Percentiles rank a stretch among this genome's conserved stretches.
These are phyloP conservation scores for Callospermophilus lateralis DNA, from an alignment of 2,113 vertebrate species.

Conservation along the genomic window DNA sequence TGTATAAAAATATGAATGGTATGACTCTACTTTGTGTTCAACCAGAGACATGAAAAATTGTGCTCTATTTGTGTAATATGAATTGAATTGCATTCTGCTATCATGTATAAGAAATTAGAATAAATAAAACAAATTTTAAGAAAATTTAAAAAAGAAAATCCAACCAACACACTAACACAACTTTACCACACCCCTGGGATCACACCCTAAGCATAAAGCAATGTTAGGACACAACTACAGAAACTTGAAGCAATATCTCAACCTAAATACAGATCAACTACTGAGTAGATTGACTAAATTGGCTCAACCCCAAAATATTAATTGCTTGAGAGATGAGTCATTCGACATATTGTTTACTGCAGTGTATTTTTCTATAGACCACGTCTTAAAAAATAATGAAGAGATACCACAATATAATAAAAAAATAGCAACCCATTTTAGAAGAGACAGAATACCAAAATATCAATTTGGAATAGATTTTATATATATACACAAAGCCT, in stretches of 20 bases:
- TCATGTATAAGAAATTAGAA: too few relatives aligned
- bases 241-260: background rate
- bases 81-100: too few relatives aligned
- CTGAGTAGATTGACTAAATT: background rate
- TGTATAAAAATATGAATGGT: too few relatives aligned
- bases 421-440: background rate
- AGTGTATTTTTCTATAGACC: background rate
- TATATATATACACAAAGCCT: background rate
- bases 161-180: background rate
- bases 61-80: too few relatives aligned
- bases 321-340: background rate
- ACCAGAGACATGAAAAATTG: too few relatives aligned
- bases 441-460: background rate
- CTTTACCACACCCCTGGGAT: rapidly evolving
- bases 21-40: too few relatives aligned
- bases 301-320: background rate
- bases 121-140: too few relatives aligned
- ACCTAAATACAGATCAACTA: too few relatives aligned
- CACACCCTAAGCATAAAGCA: background rate
- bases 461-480: background rate
- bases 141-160: background rate
- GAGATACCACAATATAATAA: background rate
- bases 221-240: background rate
- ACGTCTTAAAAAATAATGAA: background rate
- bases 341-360: background rate